Base-by-base conservation (phyloP, 30 jellyfish, hydroid and myxozoan genomes). In the Chironex yamaguchii region DNA sequence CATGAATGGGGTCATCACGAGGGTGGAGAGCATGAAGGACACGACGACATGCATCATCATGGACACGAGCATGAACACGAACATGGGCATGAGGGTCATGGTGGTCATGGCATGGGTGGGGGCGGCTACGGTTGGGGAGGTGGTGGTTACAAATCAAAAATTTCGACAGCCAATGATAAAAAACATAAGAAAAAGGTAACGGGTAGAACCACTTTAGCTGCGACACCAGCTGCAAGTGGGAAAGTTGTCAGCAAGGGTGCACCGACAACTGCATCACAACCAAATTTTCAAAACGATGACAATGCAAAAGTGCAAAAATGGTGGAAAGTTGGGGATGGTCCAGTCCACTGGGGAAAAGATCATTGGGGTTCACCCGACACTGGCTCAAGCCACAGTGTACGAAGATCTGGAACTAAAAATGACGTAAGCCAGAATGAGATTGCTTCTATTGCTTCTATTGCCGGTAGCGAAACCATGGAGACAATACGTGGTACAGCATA, bases 241-340 rank as follows among this genome's bases (percentile, higher is more conserved):
- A 73, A 90, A 27, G 79, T 65, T 28, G 79, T 53, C 13, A 69
- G 65, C 22, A 76, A 81, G 20, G 32, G 13, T 24, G 66, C 71
- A 4, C 50, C 76, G 4, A 64, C 27, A 48, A 72, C 23, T 21
- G 91, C 76, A 21, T 35, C 71, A 2, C 48, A 51, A 48, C 84
- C 52, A 50, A 67, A 28, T 42, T 9, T 42, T 42, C 13, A 42
- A 6, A 42, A 42, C 9, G 17, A 17, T 42, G 13, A 6, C 17
- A 17, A 51, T 12, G 72, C 65, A 63, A 88, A 84, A 33, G 86
- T 48, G 0, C 89, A 94, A 70, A 94, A 94, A 71, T 94, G 99
- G 99, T 94, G 99, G 99, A 77, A 90, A 80, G 99, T 94, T 14
- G 99, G 99, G 24, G 99, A 94, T 62, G 98, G 95, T 34, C 91